Base-by-base conservation (phyloP, 2,797 vertebrate species). In the Gadopsis bispinosus region DNA sequence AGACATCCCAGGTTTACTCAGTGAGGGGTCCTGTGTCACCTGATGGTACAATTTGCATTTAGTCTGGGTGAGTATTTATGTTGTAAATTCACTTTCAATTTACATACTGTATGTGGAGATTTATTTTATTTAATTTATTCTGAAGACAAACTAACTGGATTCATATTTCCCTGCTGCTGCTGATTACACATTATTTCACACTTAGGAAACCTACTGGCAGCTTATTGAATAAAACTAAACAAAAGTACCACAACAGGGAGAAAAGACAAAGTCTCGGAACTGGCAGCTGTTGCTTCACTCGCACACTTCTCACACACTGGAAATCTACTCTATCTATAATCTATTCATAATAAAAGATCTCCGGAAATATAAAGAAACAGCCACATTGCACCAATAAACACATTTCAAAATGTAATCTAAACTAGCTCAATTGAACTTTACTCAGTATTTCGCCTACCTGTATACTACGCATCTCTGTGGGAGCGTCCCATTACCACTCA, bases 401-500 rank as follows among this genome's bases (percentile, higher is more conserved):
- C 14, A 16, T 26, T 37, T 61, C 1, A 5, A 12, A 65, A 16
- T 5, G 9, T 11, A 3, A 33, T 17, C 1, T 1, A 1, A 70
- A 17, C 22, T 6, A 2, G 14, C 0, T n/a, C 1, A 14, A 0
- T 1, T 20, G 9, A 13, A 19, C 26, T 29, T 29, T 0, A 2
- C 4, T n/a, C 6, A 7, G 12, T 35, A 11, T 20, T 19, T 6
- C 47, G 4, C 9, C 12, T 10, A 58, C 67, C 37, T 58, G 58
- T 4, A 10, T 39, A 2, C 7, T 35, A 1, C 0, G 9, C 61
- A 7, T 11, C 47, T 73, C 22, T 7, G 22, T 0, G 31, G n/a
- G 0, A 10, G 51, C 59, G 20, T 31, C 13, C 14, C 11, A 3
- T 5, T 13, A 41, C 7, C 22, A 73, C 86, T 84, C 85, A 95